Percentiles rank a stretch among this genome's conserved stretches.
Conservation (phyloP, 2,888 invertebrate species). For the Tenthredo amoena region DNA sequence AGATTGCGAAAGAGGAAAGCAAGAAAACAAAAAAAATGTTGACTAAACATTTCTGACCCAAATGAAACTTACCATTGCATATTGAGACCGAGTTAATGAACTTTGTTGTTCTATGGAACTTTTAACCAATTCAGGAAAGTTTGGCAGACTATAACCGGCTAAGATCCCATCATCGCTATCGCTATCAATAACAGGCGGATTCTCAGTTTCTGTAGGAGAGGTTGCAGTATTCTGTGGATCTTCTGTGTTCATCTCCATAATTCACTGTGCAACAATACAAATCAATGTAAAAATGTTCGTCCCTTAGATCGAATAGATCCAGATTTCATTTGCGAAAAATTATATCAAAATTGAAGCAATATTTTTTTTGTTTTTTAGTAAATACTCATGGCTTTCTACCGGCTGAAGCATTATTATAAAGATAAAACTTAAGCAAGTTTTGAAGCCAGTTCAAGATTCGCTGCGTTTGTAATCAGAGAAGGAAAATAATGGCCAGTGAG, state of each 20-base stretch:
- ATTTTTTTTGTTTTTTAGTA: neutral
- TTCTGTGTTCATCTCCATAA: slow-evolving; percentile 1
- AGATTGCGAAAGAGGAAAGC: no score
- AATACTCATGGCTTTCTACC: neutral
- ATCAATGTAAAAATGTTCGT: neutral
- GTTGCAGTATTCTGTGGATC: neutral
- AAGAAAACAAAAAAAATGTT: neutral
- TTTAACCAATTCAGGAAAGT: neutral
- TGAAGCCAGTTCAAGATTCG: neutral
- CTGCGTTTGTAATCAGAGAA: neutral
- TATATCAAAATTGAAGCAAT: neutral
- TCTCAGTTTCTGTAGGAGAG: neutral
- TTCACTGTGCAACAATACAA: slow-evolving; percentile 17
- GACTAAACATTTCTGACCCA: neutral
- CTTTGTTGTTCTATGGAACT: slow-evolving; percentile 14
- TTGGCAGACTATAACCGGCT: slow-evolving; percentile 30
- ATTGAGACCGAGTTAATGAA: slow-evolving; percentile 27
- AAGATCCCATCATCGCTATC: slow-evolving; percentile 37
- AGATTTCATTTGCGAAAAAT: neutral
- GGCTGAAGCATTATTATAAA: neutral
- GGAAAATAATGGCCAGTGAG: neutral
- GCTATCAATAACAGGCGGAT: neutral
- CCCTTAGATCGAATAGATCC: neutral
- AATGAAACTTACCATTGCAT: slow-evolving; percentile 21
- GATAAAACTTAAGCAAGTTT: neutral